phyloP scores from a whole-genome alignment of 2,888 invertebrate species.

The Liposcelis brunnea region DNA sequence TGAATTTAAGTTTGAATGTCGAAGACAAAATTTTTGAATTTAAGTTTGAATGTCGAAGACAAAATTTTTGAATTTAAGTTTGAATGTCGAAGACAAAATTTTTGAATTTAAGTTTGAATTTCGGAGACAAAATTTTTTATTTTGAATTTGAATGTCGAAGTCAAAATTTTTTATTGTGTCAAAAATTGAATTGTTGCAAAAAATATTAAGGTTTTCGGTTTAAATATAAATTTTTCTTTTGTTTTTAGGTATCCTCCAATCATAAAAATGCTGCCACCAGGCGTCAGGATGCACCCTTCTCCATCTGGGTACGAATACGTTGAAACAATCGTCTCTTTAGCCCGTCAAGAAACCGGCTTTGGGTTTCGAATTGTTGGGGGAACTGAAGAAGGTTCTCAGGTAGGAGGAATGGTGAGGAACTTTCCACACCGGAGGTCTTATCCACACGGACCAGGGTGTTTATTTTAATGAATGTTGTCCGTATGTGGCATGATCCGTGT shows the following conservation, averaged over 20 bases:
- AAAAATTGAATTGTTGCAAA: too few species aligned
- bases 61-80: too few species aligned
- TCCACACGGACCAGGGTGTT: background rate
- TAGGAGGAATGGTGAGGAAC: slow-evolving; percentile 25
- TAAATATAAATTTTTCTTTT: background rate
- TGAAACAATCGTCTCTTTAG: slow-evolving; percentile 61
- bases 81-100: too few species aligned
- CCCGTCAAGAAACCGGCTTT: slow-evolving; percentile 85
- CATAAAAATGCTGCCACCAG: background rate
- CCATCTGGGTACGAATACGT: slow-evolving; percentile 28
- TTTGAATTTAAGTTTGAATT: too few species aligned
- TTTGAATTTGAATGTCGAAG: too few species aligned
- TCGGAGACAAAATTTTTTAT: too few species aligned
- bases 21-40: too few species aligned
- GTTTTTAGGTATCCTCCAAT: background rate
- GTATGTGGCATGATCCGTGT: background rate
- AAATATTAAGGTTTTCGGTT: too few species aligned
- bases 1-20: too few species aligned
- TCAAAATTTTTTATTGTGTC: too few species aligned
- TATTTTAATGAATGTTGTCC: background rate
- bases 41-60: too few species aligned
- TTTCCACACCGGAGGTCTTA: background rate
- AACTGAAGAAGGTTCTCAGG: slow-evolving; percentile 91
- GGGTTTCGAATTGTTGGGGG: slow-evolving; percentile 97
- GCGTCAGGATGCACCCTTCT: background rate